Base-by-base conservation (phyloP, 2,888 invertebrate genomes). In the Blastobasis adustella region DNA sequence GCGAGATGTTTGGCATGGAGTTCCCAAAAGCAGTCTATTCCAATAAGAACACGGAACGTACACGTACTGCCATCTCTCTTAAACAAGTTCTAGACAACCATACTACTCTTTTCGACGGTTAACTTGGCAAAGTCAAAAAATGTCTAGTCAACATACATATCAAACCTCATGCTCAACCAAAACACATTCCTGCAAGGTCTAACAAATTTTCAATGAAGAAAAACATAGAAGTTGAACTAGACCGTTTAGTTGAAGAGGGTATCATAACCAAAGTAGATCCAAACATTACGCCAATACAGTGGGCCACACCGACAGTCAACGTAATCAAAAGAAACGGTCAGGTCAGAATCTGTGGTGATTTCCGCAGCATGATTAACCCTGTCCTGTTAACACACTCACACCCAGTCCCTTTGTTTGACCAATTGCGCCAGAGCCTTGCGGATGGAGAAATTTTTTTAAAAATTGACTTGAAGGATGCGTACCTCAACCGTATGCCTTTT, bases 1-100 rank as follows among this genome's bases (percentile, higher is more conserved):
- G 49, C 36, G 50, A 56, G 44, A 44, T 23, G 10, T 53, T 51
- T 41, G 44, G 36, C 10, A 51, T 55, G 54, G 39, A 44, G 9
- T 55, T 52, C 39, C 53, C 53, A 9, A 50, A 51, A n/a, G 36
- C 46, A 5, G 54, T 51, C n/a, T 49, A 54, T 10, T 51, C 51
- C 2, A 45, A 49, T 10, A 55, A 52, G 43, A 9, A 3, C 4
- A 36, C 23, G 10, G 7, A n/a, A 7, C 7, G 8, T 43, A 1
- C 4, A 36, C 10, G 8, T 10, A n/a, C 7, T 4, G 9, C 43
- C 1, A 37, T 8, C n/a, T 49, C 50, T 9, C 45, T 50, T 7
- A 37, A 50, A 49, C 45, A 50, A 40, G 40, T 50, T 6, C 36
- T 50, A 39, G 44, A 46, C 10, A 50, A 46, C n/a, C 46, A 51